Conservation (phyloP, 1,140 invertebrate genomes). For the Piezodorus guildinii region DNA sequence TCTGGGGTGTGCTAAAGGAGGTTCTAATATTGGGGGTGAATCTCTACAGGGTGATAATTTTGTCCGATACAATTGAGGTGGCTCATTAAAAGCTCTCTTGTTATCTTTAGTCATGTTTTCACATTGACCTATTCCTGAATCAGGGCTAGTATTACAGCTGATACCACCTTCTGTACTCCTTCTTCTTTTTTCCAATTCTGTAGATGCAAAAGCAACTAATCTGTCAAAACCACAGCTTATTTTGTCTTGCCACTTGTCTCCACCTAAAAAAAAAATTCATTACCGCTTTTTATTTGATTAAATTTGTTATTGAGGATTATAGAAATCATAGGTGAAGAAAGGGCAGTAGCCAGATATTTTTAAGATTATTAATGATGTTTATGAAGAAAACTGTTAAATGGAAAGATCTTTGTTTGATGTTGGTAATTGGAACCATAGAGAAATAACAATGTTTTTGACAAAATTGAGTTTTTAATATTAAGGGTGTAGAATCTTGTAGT, state of each 20-base stretch:
- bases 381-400: too few species aligned
- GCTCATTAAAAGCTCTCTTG: constrained; percentile 16
- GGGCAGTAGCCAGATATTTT: too few species aligned
- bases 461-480: too few species aligned
- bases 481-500: too few species aligned
- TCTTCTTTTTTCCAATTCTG: constrained; percentile 66
- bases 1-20: constrained; percentile 42
- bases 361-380: too few species aligned
- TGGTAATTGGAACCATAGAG: too few species aligned
- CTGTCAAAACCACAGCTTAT: constrained; percentile 79
- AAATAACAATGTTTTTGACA: too few species aligned
- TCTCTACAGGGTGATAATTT: constrained; percentile 33
- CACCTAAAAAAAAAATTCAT: constrained; percentile 28
- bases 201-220: constrained; percentile 72
- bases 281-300: too few species aligned
- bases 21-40: constrained; percentile 39
- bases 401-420: too few species aligned
- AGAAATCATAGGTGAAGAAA: too few species aligned
- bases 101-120: constrained; percentile 32
- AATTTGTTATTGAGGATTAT: too few species aligned
- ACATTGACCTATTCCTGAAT: constrained; percentile 64
- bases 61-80: constrained; percentile 32
- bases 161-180: constrained; percentile 53
- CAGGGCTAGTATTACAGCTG: constrained; percentile 60
- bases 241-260: constrained; percentile 66